Evolutionary conservation across 2,888 invertebrate species (phyloP), one percentile per base, ranked within the genome.

Genomic region (Papilio demoleus): DNA sequence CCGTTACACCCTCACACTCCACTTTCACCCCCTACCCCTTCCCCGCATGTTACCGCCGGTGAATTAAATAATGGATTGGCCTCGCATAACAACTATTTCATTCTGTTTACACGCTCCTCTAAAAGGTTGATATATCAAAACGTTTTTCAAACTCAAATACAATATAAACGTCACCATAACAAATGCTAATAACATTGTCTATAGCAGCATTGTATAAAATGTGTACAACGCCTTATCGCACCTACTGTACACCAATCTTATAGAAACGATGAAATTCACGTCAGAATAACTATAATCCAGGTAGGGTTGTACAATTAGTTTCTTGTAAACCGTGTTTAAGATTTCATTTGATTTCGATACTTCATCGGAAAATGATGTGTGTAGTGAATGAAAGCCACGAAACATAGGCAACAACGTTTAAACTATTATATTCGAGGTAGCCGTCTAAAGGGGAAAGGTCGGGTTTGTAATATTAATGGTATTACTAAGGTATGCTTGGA

Each of bases 401-500:
- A 74, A 74, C 72, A 71, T 72, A 70, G 64, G 70, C 72, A 78
- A 78, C 78, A 79, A 76, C 72, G 76, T 76, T 76, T 74, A 74
- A 78, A 78, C 77, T 77, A 76, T 76, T 72, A 71, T 73, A 72
- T 67, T 67, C 61, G 71, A 73, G 68, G 78, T 73, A 77, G 75
- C 76, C 79, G 80, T 78, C 76, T 75, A 77, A 80, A 82, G 81
- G 82, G 84, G 83, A 79, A 78, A 77, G 78, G 76, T 79, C 77
- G 80, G 82, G 84, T 75, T 83, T 83, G 85, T 84, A 85, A 88
- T 89, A 90, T 90, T 90, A 89, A 91, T 89, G 88, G 86, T 84
- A 88, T 85, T 83, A 84, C 86, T 81, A 86, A 90, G 88, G 89
- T 89, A 90, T 88, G 90, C 88, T 83, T 85, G 90, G 90, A 91